Conservation (phyloP, 2,113 vertebrate species). For the Dasypus novemcinctus region DNA sequence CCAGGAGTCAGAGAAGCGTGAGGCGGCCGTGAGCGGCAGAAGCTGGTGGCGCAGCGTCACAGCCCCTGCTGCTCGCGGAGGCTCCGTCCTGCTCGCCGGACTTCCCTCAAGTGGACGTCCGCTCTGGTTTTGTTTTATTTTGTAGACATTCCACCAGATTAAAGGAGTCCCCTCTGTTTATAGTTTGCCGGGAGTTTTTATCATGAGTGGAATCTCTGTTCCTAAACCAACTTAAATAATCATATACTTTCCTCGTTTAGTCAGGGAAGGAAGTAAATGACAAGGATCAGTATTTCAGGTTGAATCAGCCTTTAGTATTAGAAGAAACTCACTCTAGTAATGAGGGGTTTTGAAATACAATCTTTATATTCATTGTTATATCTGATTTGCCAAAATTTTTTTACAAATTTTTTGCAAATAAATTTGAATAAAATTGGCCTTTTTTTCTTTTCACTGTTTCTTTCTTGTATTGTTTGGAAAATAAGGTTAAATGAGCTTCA, state of each 20-base stretch:
- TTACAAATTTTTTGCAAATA: background rate
- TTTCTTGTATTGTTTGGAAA: background rate
- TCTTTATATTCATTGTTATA: background rate
- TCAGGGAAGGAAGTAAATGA: background rate
- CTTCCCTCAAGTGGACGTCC: too few species aligned
- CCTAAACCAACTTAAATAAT: background rate
- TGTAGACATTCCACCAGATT: too few species aligned
- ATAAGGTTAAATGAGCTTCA: background rate
- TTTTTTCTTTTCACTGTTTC: background rate
- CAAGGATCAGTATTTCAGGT: background rate
- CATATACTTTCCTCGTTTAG: background rate
- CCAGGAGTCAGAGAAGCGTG: too few species aligned
- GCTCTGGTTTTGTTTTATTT: too few species aligned
- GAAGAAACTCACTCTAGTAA: background rate
- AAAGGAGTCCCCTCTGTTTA: too few species aligned
- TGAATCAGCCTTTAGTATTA: background rate
- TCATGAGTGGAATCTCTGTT: too few species aligned
- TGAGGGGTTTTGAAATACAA: background rate
- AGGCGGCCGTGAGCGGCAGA: too few species aligned
- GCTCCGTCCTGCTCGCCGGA: too few species aligned
- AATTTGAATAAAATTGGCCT: too few species aligned
- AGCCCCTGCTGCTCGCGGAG: too few species aligned
- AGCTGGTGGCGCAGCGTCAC: too few species aligned
- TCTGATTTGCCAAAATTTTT: background rate
- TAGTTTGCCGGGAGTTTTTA: too few species aligned